phyloP scores from a whole-genome alignment of 2,797 vertebrate genomes.

The Luscinia megarhynchos region DNA sequence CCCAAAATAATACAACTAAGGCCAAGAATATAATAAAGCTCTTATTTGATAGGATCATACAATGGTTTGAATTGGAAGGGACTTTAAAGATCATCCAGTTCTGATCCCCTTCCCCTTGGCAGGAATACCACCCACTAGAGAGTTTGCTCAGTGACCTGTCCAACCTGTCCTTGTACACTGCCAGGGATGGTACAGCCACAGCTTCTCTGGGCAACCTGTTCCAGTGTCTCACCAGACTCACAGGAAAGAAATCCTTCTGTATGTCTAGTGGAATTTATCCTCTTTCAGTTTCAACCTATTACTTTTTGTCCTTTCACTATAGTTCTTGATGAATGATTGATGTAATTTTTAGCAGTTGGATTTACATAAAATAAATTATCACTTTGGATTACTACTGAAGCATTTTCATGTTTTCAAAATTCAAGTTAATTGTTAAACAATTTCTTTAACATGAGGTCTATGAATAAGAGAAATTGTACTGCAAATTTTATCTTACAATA shows the following conservation, averaged over 20 bases:
- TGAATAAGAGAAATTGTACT: background rate
- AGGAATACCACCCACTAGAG: background rate
- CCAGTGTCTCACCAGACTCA: background rate
- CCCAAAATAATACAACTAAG: background rate
- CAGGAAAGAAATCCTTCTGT: background rate
- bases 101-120: background rate
- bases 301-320: background rate
- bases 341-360: background rate
- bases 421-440: background rate
- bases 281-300: background rate
- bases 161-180: background rate
- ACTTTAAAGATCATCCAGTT: background rate
- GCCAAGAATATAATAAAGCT: background rate
- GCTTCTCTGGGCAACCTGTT: background rate
- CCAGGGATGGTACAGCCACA: background rate
- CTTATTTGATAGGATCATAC: background rate
- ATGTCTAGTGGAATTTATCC: background rate
- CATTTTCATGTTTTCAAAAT: background rate
- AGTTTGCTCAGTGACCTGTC: background rate
- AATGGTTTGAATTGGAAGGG: background rate
- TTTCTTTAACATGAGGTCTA: background rate
- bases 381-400: background rate
- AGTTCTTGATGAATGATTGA: background rate
- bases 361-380: background rate
- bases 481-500: background rate